Conservation (phyloP, 2,113 vertebrate genomes). For the Nicator chloris region DNA sequence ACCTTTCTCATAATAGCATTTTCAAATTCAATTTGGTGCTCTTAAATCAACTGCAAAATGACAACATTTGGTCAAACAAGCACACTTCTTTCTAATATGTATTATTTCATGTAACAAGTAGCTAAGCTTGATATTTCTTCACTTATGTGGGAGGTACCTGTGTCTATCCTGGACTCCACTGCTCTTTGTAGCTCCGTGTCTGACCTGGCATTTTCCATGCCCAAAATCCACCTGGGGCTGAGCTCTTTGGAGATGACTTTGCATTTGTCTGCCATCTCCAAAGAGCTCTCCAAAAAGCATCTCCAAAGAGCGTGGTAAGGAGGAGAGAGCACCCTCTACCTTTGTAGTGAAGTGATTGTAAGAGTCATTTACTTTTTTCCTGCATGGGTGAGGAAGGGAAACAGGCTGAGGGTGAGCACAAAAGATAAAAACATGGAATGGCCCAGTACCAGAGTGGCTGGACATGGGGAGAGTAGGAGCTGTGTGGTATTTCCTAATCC, state of each 20-base stretch:
- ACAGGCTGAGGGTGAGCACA: background rate
- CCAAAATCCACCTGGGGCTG: background rate
- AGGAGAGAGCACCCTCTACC: background rate
- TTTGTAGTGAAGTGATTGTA: background rate
- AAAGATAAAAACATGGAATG: background rate
- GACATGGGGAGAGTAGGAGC: background rate
- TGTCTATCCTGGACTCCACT: background rate
- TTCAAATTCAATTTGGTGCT: background rate
- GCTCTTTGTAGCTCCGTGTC: background rate
- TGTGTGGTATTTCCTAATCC: background rate
- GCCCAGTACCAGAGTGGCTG: fast-evolving
- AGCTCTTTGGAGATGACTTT: background rate
- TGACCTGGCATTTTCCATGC: background rate
- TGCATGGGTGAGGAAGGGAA: background rate
- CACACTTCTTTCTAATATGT: background rate
- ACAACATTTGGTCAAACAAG: background rate
- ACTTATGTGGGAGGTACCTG: background rate
- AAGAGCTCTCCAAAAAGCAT: no score
- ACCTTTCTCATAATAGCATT: background rate
- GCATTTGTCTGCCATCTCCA: no score
- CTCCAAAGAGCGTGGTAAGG: no score
- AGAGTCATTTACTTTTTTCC: background rate
- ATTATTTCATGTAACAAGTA: background rate
- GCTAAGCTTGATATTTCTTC: background rate
- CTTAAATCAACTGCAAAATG: background rate